Conservation (phyloP, 1,140 invertebrate species). For the Littorina saxatilis region DNA sequence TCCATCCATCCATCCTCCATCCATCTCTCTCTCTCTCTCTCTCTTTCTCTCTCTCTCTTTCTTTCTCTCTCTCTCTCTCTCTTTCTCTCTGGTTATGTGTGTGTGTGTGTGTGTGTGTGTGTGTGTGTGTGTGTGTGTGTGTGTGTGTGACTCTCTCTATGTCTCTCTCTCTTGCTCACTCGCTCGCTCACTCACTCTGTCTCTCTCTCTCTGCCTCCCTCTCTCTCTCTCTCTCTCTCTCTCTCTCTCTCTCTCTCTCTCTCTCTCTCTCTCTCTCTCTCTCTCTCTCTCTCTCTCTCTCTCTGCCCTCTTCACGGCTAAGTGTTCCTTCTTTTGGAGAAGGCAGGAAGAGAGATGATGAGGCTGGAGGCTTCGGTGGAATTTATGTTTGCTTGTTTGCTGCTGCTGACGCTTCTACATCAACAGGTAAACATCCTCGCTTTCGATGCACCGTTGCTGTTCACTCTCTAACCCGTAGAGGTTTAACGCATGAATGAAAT, state of each 20-base stretch:
- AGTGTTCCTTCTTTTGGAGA: too few relatives aligned
- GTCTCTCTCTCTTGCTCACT: slow-evolving; percentile 17
- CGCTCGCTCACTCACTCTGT: slow-evolving; percentile 16
- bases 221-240: slow-evolving; percentile 9
- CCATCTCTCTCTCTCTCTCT: background rate
- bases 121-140: slow-evolving; percentile 1
- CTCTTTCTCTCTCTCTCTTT: background rate
- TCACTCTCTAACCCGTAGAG: too few relatives aligned
- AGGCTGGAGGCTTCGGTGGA: too few relatives aligned
- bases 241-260: background rate
- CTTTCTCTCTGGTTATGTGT: background rate
- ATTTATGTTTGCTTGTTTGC: too few relatives aligned
- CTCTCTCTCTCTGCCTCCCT: slow-evolving; percentile 1
- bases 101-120: background rate
- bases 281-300: slow-evolving; percentile 12
- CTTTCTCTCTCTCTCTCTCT: background rate
- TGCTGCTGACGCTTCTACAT: too few relatives aligned
- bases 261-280: slow-evolving; percentile 30
- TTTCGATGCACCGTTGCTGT: too few relatives aligned
- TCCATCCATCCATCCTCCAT: too few relatives aligned
- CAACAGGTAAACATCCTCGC: too few relatives aligned
- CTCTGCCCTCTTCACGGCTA: background rate
- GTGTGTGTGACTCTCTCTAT: slow-evolving; percentile 11
- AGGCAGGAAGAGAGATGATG: too few relatives aligned
- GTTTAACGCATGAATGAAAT: too few relatives aligned